Conservation (phyloP, 2,797 vertebrate genomes). For the Erpetoichthys calabaricus region DNA sequence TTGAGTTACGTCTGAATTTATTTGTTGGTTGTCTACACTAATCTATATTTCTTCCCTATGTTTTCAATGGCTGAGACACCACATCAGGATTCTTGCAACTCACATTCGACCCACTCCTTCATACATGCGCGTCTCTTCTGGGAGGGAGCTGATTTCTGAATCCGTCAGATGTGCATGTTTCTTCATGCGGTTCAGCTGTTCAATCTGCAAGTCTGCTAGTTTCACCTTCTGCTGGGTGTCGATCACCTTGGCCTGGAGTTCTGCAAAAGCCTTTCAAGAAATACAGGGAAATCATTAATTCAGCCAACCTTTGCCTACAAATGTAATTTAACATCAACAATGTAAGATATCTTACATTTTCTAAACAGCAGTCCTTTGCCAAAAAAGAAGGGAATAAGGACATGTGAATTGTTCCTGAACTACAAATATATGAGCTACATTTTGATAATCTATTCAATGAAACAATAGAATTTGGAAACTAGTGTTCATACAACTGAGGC, state of each 20-base stretch:
- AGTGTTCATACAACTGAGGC: no score
- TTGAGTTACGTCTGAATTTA: no score
- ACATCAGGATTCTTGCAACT: constrained; percentile 32
- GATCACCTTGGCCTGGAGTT: constrained; percentile 87
- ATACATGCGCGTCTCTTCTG: constrained; percentile 74
- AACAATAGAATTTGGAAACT: no score
- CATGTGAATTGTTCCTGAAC: no score
- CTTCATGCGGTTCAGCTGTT: constrained; percentile 78
- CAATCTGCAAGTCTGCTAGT: constrained; percentile 83
- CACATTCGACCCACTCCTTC: constrained; percentile 92
- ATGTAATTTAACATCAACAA: not conserved
- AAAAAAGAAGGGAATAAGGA: not conserved
- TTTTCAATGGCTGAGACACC: no score
- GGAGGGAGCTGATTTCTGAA: constrained; percentile 61
- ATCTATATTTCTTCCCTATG: no score
- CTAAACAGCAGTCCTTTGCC: not conserved
- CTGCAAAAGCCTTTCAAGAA: constrained; percentile 65
- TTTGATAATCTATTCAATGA: no score
- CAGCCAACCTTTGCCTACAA: not conserved
- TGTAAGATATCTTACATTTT: constrained; percentile 1
- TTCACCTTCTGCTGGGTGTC: constrained; percentile 94
- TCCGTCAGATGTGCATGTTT: constrained; percentile 81
- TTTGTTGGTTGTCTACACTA: no score
- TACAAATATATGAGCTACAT: no score
- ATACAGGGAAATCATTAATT: constrained; percentile 1